phyloP scores from a whole-genome alignment of 2,113 vertebrate genomes.

The Planiliza haematocheilus region DNA sequence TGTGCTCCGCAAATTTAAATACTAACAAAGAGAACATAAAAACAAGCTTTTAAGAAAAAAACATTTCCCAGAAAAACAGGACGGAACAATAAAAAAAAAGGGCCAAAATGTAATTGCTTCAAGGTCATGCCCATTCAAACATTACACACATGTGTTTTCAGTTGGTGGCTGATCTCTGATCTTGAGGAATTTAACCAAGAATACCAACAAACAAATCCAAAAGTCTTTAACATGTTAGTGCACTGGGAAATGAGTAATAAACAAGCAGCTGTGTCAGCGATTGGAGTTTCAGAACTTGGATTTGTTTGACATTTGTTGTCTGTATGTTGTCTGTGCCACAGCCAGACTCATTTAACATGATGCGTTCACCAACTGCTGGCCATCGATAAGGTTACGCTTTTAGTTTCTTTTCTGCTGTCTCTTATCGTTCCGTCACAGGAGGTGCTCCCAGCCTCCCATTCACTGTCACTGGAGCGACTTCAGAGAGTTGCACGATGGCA shows the following conservation, averaged over 20 bases:
- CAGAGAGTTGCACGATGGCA: not conserved
- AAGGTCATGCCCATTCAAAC: not conserved
- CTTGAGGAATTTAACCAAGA: not conserved
- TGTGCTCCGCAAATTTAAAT: conserved; percentile 15
- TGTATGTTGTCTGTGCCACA: not conserved
- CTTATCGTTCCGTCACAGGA: conserved; percentile 22
- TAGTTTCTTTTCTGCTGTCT: conserved; percentile 15
- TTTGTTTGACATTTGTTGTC: not conserved
- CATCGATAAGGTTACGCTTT: conserved; percentile 30
- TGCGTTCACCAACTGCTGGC: conserved; percentile 10
- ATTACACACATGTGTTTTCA: not conserved
- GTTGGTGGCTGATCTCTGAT: not conserved
- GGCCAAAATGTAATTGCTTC: not conserved
- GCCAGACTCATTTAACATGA: conserved; percentile 6
- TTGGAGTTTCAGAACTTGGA: not conserved
- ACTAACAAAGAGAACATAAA: conserved; percentile 23
- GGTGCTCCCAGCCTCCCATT: conserved; percentile 2
- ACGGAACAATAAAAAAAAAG: not conserved
- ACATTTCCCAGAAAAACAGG: not conserved
- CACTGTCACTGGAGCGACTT: not conserved
- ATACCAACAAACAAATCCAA: conserved; percentile 1
- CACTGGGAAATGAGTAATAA: not conserved
- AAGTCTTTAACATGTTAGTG: not conserved
- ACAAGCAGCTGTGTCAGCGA: not conserved
- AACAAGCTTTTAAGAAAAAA: conserved; percentile 7